These are phyloP conservation scores for Peromyscus attwateri DNA, from an alignment of 2,797 vertebrate genomes.

Conservation along the genomic window DNA sequence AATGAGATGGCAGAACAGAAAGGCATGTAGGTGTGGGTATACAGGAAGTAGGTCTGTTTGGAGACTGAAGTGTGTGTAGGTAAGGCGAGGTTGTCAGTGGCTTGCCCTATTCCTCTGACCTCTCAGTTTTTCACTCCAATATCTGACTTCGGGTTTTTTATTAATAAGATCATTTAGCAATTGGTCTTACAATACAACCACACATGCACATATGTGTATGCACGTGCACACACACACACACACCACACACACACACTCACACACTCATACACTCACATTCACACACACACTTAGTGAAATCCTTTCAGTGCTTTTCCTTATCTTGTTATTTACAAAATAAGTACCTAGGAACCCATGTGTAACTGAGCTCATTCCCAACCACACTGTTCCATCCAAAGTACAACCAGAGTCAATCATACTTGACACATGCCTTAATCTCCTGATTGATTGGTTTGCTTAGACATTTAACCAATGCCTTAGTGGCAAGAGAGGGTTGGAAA, in stretches of 20 bases:
- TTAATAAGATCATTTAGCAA: too few species aligned
- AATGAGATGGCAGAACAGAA: too few species aligned
- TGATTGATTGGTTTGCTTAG: constrained; percentile 41
- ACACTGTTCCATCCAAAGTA: background rate
- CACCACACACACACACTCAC: background rate
- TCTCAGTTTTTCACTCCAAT: too few species aligned
- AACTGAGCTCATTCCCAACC: background rate
- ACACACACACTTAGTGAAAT: background rate
- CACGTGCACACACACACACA: too few species aligned
- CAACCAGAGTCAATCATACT: background rate
- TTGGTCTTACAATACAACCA: too few species aligned
- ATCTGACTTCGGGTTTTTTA: too few species aligned
- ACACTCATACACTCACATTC: background rate
- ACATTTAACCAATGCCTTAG: constrained; percentile 15
- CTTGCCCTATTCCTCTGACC: too few species aligned
- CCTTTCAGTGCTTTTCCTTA: background rate
- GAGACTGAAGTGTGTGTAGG: too few species aligned
- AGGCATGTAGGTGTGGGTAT: too few species aligned
- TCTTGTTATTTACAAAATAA: background rate
- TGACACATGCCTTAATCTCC: background rate
- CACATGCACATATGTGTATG: background rate
- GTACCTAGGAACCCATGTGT: background rate
- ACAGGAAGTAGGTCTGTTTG: too few species aligned
- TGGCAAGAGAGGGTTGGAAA: constrained; percentile 27
- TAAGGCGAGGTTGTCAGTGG: too few species aligned